phyloP scores from a whole-genome alignment of 2,797 vertebrate genomes.

The Gila robusta region DNA sequence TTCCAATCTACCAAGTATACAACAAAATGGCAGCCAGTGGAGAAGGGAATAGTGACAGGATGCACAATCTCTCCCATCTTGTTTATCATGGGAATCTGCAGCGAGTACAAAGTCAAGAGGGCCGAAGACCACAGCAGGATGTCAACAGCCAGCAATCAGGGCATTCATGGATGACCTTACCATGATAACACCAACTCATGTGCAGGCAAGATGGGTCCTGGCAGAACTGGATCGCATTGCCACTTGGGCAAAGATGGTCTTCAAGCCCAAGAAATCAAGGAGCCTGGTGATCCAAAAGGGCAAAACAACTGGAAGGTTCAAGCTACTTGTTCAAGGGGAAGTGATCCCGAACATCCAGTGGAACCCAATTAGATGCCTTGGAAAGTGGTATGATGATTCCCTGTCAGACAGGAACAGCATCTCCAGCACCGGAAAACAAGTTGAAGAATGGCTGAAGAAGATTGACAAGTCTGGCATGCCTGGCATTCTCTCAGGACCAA shows the following conservation, averaged over 20 bases:
- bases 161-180: neutral
- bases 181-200: neutral
- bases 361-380: no score
- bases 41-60: neutral
- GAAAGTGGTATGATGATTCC: no score
- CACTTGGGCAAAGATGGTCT: conserved; percentile 39
- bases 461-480: no score
- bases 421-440: no score
- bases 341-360: no score
- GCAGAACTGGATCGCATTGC: neutral
- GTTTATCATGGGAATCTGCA: neutral
- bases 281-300: conserved; percentile 16
- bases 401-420: no score
- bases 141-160: neutral
- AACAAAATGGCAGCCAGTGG: neutral
- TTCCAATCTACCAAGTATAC: neutral
- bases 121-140: neutral
- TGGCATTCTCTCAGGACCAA: neutral
- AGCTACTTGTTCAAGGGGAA: neutral
- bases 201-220: neutral
- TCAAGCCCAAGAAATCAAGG: conserved; percentile 33
- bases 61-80: neutral
- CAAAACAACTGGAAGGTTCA: neutral
- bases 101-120: neutral
- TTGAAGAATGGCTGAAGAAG: no score